Evolutionary conservation across 1,140 invertebrate genomes (phyloP).

Genomic region (Drosophila murphyi): DNA sequence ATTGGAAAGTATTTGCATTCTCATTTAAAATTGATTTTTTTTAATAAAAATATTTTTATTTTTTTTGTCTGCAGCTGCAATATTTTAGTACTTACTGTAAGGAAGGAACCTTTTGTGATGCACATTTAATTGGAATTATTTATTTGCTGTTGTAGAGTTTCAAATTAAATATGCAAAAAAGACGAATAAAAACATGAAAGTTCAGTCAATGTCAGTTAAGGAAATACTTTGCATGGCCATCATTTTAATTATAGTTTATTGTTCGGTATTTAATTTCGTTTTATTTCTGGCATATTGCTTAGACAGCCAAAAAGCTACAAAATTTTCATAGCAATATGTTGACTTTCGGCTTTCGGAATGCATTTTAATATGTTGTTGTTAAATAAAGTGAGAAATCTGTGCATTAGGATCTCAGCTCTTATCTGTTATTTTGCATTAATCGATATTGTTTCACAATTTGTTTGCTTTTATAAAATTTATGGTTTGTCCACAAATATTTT

Average conservation of each 20-base stretch:
- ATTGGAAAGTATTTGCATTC: constrained; percentile 35
- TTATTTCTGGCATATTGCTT: background rate
- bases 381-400: constrained; percentile 11
- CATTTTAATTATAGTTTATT: background rate
- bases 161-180: constrained; percentile 1
- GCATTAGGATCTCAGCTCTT: constrained; percentile 16
- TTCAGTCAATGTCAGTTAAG: constrained; percentile 4
- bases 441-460: constrained; percentile 24
- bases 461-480: constrained; percentile 9
- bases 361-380: background rate
- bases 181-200: background rate
- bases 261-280: background rate
- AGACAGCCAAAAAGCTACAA: background rate
- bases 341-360: background rate
- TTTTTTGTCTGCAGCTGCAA: constrained; percentile 9
- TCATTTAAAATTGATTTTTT: constrained; percentile 7
- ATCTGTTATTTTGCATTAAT: constrained; percentile 6
- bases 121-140: constrained; percentile 37
- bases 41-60: constrained; percentile 25
- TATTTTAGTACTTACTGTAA: constrained; percentile 63
- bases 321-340: background rate
- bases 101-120: constrained; percentile 66
- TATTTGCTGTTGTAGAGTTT: constrained; percentile 24
- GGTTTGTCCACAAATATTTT: constrained; percentile 9
- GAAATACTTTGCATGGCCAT: constrained; percentile 5